Base-by-base conservation (phyloP, 2,113 vertebrate genomes). In the Leucoraja erinaceus region DNA sequence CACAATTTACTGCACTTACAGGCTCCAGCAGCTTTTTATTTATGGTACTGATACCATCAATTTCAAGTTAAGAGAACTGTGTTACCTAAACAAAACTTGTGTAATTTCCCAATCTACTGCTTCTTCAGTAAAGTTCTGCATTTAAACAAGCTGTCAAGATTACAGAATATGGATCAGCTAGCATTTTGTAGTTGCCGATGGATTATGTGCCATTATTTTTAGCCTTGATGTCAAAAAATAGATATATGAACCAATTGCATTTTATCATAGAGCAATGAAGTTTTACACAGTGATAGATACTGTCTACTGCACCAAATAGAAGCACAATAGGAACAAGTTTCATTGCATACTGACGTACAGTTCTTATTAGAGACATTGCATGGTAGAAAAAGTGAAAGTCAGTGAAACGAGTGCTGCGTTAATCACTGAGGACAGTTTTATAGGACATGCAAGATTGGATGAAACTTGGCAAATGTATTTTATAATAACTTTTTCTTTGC, bases 131-230 rank as follows among this genome's bases (percentile, higher is more conserved):
- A 72, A 72, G 47, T 91, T 54, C 14, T 47, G 3, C 54, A 91
- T 91, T 74, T 91, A 90, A 70, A 22, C 68, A 91, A 54, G 8
- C 68, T 91, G 68, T 47, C 88, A 70, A 70, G 63, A 47, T 1
- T 54, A 70, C 61, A 70, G 66, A 90, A 38, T 38, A 47, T 72
- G 16, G 20, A 91, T 91, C 20, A 70, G 31, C 38, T 72, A 72
- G 33, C 11, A 25, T 47, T 47, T 84, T n/a, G 54, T 56, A 14
- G 33, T 81, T 70, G 16, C 88, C 70, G 88, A 90, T 70, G 88
- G 88, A 90, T 90, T 90, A 47, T 31, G 38, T 70, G 88, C 68
- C 63, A 91, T 91, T 68, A 12, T 68, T 72, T 33, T 72, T 72
- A 68, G 66, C 66, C 68, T 91, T 91, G 66, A 72, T 91, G 20